Evolutionary conservation across 2,888 invertebrate genomes (phyloP).

Genomic region (Cataglyphis albicans): DNA sequence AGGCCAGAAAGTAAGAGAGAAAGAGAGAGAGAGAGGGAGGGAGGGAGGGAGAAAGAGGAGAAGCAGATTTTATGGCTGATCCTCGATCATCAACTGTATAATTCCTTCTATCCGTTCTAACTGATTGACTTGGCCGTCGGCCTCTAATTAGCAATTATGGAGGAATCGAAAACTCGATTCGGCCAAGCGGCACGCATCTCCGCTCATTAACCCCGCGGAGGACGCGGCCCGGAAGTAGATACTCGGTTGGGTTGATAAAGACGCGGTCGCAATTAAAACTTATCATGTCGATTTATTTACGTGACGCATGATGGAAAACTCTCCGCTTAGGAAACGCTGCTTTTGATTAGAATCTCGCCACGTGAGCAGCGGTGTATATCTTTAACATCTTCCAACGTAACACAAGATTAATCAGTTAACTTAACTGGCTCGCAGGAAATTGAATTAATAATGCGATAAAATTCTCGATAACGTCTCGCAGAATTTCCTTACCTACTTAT

Average conservation of each 20-base stretch:
- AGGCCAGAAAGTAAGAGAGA: slow-evolving; percentile 19
- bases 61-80: slow-evolving; percentile 62
- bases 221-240: slow-evolving; percentile 40
- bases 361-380: slow-evolving; percentile 22
- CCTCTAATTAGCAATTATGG: slow-evolving; percentile 73
- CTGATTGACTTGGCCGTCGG: slow-evolving; percentile 65
- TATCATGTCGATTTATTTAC: slow-evolving; percentile 69
- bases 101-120: slow-evolving; percentile 68
- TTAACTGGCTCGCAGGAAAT: slow-evolving; percentile 28
- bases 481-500: neutral
- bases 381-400: slow-evolving; percentile 3
- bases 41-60: slow-evolving; percentile 14
- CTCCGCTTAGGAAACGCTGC: neutral
- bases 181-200: slow-evolving; percentile 66
- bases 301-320: slow-evolving; percentile 43
- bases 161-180: slow-evolving; percentile 73
- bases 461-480: neutral
- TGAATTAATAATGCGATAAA: slow-evolving; percentile 28
- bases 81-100: slow-evolving; percentile 53
- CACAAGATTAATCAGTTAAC: slow-evolving; percentile 8
- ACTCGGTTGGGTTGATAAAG: slow-evolving; percentile 64
- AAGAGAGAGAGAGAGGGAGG: neutral
- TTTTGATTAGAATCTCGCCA: slow-evolving; percentile 44
- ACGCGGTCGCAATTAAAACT: slow-evolving; percentile 72
- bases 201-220: slow-evolving; percentile 67